These are phyloP conservation scores for Spisula subtruncata DNA, from an alignment of 2,888 invertebrate species.

Conservation along the genomic window DNA sequence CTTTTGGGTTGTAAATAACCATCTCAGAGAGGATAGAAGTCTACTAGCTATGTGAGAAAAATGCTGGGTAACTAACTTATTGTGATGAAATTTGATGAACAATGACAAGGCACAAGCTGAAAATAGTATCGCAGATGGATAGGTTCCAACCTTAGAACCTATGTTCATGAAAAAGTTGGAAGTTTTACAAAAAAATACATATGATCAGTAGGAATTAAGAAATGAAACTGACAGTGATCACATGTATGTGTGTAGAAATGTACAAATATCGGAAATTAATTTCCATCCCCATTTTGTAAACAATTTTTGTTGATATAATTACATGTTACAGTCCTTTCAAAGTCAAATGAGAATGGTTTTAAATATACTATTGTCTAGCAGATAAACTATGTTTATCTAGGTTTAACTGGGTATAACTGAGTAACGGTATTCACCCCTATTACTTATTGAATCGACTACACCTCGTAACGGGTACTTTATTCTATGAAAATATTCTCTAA, in stretches of 20 bases:
- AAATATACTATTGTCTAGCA: too few relatives aligned
- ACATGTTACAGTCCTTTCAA: too few relatives aligned
- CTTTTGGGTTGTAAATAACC: background rate
- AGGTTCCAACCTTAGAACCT: background rate
- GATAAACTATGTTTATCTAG: too few relatives aligned
- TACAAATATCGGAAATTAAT: background rate
- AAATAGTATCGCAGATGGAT: background rate
- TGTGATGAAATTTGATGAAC: background rate
- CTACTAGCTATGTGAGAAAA: background rate
- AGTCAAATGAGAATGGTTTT: too few relatives aligned
- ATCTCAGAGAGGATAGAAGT: background rate
- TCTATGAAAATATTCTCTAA: background rate
- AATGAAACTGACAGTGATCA: background rate
- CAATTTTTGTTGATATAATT: too few relatives aligned
- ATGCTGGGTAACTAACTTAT: background rate
- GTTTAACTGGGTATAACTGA: too few relatives aligned
- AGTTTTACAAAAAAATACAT: conserved; percentile 1
- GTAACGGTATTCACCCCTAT: background rate
- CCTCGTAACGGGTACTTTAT: background rate
- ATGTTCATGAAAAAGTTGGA: conserved; percentile 1
- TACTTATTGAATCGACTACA: too few relatives aligned
- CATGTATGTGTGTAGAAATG: too few relatives aligned
- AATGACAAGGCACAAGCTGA: background rate
- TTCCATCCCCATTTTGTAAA: background rate
- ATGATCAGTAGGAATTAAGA: background rate